These are phyloP conservation scores for Lobophora halterata DNA, from an alignment of 2,888 invertebrate genomes.

Conservation along the genomic window DNA sequence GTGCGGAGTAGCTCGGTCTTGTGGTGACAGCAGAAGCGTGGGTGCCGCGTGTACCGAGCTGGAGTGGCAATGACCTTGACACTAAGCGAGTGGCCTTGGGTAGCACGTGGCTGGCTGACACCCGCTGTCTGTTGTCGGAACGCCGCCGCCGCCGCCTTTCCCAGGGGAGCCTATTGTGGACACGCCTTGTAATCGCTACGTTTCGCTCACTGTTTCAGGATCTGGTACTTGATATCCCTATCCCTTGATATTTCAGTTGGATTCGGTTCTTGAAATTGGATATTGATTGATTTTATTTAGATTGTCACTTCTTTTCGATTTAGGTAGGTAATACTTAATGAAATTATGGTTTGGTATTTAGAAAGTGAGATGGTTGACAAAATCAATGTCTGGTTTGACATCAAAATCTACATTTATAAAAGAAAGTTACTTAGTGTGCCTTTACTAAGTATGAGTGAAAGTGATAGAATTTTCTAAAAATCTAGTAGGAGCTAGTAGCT, in stretches of 20 bases:
- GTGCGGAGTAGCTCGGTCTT: constrained; percentile 74
- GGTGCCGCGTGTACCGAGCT: constrained; percentile 78
- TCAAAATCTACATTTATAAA: neutral
- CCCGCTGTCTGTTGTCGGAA: constrained; percentile 80
- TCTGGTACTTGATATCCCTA: constrained; percentile 14
- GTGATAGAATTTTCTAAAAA: too few species aligned
- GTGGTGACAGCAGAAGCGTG: constrained; percentile 79
- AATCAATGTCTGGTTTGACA: constrained; percentile 1
- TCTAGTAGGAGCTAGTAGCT: too few species aligned
- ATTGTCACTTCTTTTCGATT: too few species aligned
- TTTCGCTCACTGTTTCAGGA: constrained; percentile 30
- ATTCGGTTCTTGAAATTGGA: too few species aligned
- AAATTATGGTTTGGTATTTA: neutral
- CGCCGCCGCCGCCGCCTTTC: constrained; percentile 80
- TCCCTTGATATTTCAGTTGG: too few species aligned
- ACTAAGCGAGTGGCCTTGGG: constrained; percentile 81
- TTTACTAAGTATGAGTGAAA: too few species aligned
- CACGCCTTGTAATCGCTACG: constrained; percentile 52
- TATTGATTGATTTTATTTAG: too few species aligned
- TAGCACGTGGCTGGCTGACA: constrained; percentile 80
- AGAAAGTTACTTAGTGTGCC: too few species aligned
- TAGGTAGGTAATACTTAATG: too few species aligned
- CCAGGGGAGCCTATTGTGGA: constrained; percentile 78
- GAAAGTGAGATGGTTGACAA: neutral
- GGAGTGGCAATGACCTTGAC: constrained; percentile 81